Base-by-base conservation (phyloP, 2,797 vertebrate genomes). In the Sphenopsis melanotis region DNA sequence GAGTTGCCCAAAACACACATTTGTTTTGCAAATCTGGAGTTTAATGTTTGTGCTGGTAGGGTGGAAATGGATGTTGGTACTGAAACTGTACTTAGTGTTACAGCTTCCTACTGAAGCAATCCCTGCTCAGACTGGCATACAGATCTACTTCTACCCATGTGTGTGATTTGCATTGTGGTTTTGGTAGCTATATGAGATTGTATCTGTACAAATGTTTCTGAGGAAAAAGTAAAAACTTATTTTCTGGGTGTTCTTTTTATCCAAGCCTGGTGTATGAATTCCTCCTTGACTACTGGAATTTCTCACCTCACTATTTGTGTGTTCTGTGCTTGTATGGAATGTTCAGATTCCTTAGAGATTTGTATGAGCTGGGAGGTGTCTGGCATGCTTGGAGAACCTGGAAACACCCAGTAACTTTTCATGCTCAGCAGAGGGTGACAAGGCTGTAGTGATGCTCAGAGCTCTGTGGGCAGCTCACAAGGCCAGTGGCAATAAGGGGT, bases 221-320 rank as follows among this genome's bases (percentile, higher is more conserved):
- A 79, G 65, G 66, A 57, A 86, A 34, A 50, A 7, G 18, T 53
- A 46, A 77, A 53, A 46, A 30, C 15, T 56, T 76, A 13, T 15
- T 81, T 94, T 60, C 26, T 93, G 41, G 23, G 30, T 74, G 57
- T 66, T 44, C 3, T 79, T 82, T 89, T 71, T 87, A 53, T 72
- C 57, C 34, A 81, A 71, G 75, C 26, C 17, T 4, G 11, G 20
- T 57, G 30, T 57, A 69, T 72, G 47, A 90, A 39, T 76, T 94
- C 24, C 19, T 68, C 16, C 34, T 59, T 64, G 32, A 11, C 72
- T 60, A 6, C 32, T 78, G 49, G 53, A 63, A 39, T 90, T 75
- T 57, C 7, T 4, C n/a, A 66, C n/a, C 15, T 83, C 0, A 0
- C 34, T 44, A 3, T 84, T 53, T 83, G 53, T 2, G 0, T 63